These are phyloP conservation scores for Malurus melanocephalus DNA, from an alignment of 2,113 vertebrate genomes.

Conservation along the genomic window DNA sequence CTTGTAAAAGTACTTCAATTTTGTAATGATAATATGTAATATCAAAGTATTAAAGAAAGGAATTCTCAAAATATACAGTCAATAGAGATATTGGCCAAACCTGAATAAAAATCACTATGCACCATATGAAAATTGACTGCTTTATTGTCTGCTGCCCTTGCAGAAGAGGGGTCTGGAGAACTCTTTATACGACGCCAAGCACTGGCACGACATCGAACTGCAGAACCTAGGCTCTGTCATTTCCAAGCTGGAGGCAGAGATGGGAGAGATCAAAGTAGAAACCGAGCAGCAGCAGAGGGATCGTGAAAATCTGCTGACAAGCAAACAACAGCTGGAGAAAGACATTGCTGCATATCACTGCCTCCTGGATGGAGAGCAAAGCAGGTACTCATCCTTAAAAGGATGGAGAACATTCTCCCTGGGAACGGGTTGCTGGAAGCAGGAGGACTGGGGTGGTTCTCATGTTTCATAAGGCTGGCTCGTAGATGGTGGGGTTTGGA, in stretches of 20 bases:
- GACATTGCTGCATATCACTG: slow-evolving; percentile 84
- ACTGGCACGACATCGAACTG: slow-evolving; percentile 91
- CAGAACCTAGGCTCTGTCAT: slow-evolving; percentile 90
- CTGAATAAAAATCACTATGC: neutral
- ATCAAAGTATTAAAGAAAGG: neutral
- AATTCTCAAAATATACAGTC: neutral
- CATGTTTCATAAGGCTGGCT: neutral
- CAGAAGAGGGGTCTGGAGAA: slow-evolving; percentile 93
- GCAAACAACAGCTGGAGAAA: slow-evolving; percentile 83
- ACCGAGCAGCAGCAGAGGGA: slow-evolving; percentile 84
- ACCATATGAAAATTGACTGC: neutral
- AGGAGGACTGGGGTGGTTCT: neutral
- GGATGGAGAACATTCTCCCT: neutral
- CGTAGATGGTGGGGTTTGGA: neutral
- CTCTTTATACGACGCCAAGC: slow-evolving; percentile 83
- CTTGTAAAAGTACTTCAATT: neutral
- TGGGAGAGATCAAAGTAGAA: slow-evolving; percentile 80
- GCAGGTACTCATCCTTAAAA: slow-evolving; percentile 57
- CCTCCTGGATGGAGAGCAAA: slow-evolving; percentile 88
- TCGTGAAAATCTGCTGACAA: slow-evolving; percentile 78
- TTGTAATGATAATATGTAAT: neutral
- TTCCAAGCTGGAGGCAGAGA: slow-evolving; percentile 86
- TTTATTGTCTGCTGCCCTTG: neutral
- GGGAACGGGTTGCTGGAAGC: neutral
- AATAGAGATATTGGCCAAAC: neutral